Evolutionary conservation across 1,140 invertebrate species (phyloP).

Genomic region (Drosophila erecta): DNA sequence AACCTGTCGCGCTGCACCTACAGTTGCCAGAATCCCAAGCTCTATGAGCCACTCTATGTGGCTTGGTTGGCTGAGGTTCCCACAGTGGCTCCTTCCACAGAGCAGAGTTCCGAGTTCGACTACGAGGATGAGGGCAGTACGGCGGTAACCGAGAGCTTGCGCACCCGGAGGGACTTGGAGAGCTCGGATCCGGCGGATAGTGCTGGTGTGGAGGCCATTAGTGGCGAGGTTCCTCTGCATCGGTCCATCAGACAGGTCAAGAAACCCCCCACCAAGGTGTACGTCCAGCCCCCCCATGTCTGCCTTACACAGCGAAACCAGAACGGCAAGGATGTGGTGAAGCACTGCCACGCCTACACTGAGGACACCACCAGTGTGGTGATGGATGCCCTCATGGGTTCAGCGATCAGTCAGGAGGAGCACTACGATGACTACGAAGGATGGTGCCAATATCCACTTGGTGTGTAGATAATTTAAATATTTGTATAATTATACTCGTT

Average conservation of each 20-base stretch:
- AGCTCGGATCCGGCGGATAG: conserved; percentile 43
- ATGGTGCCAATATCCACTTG: conserved; percentile 87
- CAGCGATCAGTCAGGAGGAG: conserved; percentile 60
- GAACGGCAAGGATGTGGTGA: conserved; percentile 64
- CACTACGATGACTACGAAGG: conserved; percentile 83
- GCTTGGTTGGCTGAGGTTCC: conserved; percentile 68
- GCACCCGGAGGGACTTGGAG: conserved; percentile 32
- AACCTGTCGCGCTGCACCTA: conserved; percentile 87
- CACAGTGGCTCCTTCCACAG: conserved; percentile 62
- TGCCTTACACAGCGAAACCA: conserved; percentile 85
- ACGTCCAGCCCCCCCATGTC: conserved; percentile 87
- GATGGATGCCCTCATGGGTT: conserved; percentile 84
- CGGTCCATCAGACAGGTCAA: conserved; percentile 35
- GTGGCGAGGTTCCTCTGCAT: conserved; percentile 42
- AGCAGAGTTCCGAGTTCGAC: conserved; percentile 76
- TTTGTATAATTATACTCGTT: too few relatives aligned
- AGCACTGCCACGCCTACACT: conserved; percentile 86
- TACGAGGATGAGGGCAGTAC: conserved; percentile 76
- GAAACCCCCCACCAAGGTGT: conserved; percentile 48
- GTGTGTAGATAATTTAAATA: conserved; percentile 55
- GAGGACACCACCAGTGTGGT: conserved; percentile 84
- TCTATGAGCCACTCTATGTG: conserved; percentile 73
- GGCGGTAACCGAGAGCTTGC: conserved; percentile 65
- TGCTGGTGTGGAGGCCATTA: conserved; percentile 61
- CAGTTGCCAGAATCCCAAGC: conserved; percentile 85